phyloP scores from a whole-genome alignment of 2,888 invertebrate genomes.

The Antitype chi region DNA sequence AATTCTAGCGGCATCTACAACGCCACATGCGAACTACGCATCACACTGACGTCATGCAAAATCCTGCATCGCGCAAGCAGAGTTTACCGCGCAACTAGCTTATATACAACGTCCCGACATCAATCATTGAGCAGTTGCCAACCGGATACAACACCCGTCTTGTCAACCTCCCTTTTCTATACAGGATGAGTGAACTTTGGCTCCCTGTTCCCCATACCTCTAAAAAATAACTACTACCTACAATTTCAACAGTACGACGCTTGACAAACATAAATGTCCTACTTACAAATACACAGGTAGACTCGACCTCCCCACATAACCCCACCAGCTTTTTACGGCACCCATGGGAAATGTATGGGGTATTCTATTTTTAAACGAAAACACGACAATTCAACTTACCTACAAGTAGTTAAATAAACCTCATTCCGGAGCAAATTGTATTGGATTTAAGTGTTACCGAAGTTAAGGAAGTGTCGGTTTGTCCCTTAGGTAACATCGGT shows the following conservation, averaged over 20 bases:
- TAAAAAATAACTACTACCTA: not conserved
- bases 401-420: conserved; percentile 27
- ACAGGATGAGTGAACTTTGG: too few species aligned
- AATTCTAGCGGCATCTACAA: too few species aligned
- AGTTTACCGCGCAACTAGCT: too few species aligned
- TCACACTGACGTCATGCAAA: too few species aligned
- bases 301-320: conserved; percentile 44
- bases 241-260: not conserved
- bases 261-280: not conserved
- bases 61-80: too few species aligned
- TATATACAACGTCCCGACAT: too few species aligned
- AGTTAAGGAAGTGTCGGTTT: conserved; percentile 31
- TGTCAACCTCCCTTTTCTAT: too few species aligned
- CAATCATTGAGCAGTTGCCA: too few species aligned
- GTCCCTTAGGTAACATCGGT: conserved; percentile 14
- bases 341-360: conserved; percentile 36
- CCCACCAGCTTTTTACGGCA: conserved; percentile 28
- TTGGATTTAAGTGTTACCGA: conserved; percentile 39
- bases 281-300: conserved; percentile 17
- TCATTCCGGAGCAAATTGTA: conserved; percentile 40
- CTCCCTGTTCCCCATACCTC: too few species aligned
- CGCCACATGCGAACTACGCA: too few species aligned
- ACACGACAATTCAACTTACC: conserved; percentile 16
- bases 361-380: conserved; percentile 44
- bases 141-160: too few species aligned